These are phyloP conservation scores for Lithophane semibrunnea DNA, from an alignment of 2,888 invertebrate genomes.

Conservation along the genomic window DNA sequence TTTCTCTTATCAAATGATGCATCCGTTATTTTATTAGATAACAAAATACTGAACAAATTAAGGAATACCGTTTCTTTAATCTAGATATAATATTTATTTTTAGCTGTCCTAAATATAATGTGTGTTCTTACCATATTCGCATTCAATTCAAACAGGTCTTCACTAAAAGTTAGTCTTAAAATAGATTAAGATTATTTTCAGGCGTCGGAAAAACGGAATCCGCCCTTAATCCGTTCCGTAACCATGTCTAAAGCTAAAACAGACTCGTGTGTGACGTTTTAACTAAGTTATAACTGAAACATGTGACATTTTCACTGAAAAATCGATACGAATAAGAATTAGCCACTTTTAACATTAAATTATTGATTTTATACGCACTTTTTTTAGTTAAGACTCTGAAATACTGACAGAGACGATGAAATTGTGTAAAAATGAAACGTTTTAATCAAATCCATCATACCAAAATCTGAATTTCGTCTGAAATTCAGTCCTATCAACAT, in stretches of 20 bases:
- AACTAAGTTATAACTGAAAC: slow-evolving; percentile 31
- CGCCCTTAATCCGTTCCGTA: slow-evolving; percentile 14
- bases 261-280: slow-evolving; percentile 7
- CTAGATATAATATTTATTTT: background rate
- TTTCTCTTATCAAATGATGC: slow-evolving; percentile 45
- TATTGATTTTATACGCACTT: slow-evolving; percentile 28
- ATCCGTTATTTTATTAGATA: slow-evolving; percentile 40
- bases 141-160: background rate
- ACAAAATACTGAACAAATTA: slow-evolving; percentile 35
- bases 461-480: background rate
- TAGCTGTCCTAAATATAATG: background rate
- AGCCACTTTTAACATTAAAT: slow-evolving; percentile 16
- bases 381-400: background rate
- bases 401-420: background rate
- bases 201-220: slow-evolving; percentile 5
- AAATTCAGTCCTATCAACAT: background rate
- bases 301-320: slow-evolving; percentile 31
- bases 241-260: slow-evolving; percentile 17
- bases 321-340: slow-evolving; percentile 42
- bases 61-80: slow-evolving; percentile 17
- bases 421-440: background rate
- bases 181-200: background rate
- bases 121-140: slow-evolving; percentile 2
- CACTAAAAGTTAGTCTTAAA: background rate
- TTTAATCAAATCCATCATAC: background rate